Evolutionary conservation across 2,113 vertebrate genomes (phyloP), one percentile per base, ranked within the genome.

Genomic region (Tretioscincus oriximinensis): DNA sequence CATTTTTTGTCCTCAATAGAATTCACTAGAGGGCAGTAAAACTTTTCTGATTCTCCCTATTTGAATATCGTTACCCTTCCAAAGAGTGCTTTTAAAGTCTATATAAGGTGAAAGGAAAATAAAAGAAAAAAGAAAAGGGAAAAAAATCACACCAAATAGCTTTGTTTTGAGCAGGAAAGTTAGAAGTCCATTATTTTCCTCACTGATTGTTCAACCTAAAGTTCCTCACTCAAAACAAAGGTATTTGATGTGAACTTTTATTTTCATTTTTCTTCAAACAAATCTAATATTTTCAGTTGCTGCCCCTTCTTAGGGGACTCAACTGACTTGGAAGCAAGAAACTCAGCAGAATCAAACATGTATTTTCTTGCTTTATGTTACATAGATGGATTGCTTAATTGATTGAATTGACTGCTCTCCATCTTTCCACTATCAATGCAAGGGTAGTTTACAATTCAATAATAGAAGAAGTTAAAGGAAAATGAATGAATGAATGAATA

Each of bases 1-100:
- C 11, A 72, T 26, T 7, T n/a, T 2, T 63, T 51, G 21, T 76
- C 24, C 0, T 28, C 47, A 73, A 0, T n/a, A 72, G 35, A 67
- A 64, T 84, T 11, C 21, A 26, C 54, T 67, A 76, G 10, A 77
- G 31, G 76, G 76, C 76, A 73, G 69, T 51, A 58, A 12, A 14
- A 5, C 24, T 60, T 16, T 51, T 73, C n/a, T 65, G 8, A 70
- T 64, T 28, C 28, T 72, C 22, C 64, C 20, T 7, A 6, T 73
- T 73, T 71, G 68, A 31, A 29, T 22, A 7, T 26, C 9, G 11
- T 26, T 8, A 4, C 26, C 35, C 4, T 84, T 18, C 35, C 1
- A 2, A 65, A 29, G n/a, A 0, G 66, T 83, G 8, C n/a, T 61
- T 76, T 63, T 26, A 49, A 41, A 29, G 7, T 83, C 16, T n/a